Percentiles rank a stretch among this genome's conserved stretches.
Conservation (phyloP, 1,140 invertebrate genomes). For the Pseudobourletiella spinata region DNA sequence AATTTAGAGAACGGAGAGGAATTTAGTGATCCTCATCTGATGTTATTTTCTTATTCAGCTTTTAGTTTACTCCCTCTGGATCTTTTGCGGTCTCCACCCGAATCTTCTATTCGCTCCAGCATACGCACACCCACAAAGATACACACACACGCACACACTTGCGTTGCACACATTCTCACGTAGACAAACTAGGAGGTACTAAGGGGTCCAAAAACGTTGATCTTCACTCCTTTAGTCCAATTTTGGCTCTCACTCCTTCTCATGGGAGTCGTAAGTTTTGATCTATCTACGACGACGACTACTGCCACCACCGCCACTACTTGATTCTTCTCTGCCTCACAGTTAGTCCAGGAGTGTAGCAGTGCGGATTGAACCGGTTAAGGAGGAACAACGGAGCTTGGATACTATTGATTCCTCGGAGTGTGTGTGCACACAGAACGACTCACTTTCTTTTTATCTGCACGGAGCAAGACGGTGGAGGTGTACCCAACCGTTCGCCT, state of each 20-base stretch:
- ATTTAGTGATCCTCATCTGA: not conserved
- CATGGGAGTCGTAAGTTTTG: not conserved
- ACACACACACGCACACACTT: not conserved
- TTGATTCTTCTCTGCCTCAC: too few relatives aligned
- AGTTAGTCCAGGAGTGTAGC: too few relatives aligned
- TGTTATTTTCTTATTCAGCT: constrained; percentile 10
- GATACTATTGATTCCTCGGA: too few relatives aligned
- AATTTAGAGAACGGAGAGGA: not conserved
- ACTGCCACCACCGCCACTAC: not conserved
- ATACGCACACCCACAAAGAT: not conserved
- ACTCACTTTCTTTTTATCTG: too few relatives aligned
- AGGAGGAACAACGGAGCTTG: too few relatives aligned
- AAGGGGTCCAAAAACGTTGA: too few relatives aligned
- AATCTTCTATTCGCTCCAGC: constrained; percentile 9
- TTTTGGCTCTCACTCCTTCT: not conserved
- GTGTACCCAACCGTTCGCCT: too few relatives aligned
- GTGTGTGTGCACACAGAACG: too few relatives aligned
- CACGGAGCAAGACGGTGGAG: too few relatives aligned
- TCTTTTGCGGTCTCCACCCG: constrained; percentile 3
- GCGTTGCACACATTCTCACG: not conserved
- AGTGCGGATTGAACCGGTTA: too few relatives aligned
- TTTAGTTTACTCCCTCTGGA: not conserved
- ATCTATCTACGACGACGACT: not conserved
- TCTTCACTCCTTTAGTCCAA: not conserved
- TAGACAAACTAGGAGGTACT: too few relatives aligned